phyloP scores from a whole-genome alignment of 2,113 vertebrate genomes.

The Nasalis larvatus region DNA sequence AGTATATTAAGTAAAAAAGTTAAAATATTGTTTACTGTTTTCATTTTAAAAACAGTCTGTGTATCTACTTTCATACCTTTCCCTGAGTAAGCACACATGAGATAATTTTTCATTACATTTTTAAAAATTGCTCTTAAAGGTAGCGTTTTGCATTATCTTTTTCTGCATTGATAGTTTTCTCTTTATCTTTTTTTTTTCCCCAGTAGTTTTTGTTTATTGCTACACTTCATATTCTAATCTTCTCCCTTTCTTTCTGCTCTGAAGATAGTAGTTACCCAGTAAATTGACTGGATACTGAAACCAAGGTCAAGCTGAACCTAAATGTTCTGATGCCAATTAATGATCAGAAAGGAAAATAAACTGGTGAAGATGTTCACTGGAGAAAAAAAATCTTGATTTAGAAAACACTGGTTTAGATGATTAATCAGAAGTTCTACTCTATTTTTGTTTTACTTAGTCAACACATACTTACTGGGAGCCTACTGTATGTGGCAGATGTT shows the following conservation, averaged over 20 bases:
- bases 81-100: not conserved
- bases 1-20: not conserved
- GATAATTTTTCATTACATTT: conserved; percentile 26
- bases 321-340: not conserved
- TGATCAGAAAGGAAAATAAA: conserved; percentile 21
- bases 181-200: not conserved
- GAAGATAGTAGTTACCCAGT: not conserved
- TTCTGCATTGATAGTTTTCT: conserved; percentile 6
- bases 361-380: not conserved
- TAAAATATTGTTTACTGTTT: conserved; percentile 5
- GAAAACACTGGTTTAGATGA: conserved; percentile 20
- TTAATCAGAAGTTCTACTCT: not conserved
- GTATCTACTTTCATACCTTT: not conserved
- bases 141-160: conserved; percentile 2
- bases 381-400: not conserved
- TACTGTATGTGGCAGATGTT: not conserved
- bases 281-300: conserved; percentile 19
- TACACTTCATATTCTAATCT: not conserved
- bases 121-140: not conserved
- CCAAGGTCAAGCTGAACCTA: not conserved
- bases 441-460: not conserved
- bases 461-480: not conserved
- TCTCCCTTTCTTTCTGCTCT: not conserved
- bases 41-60: not conserved
- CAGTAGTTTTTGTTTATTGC: conserved; percentile 20